phyloP scores from a whole-genome alignment of 2,797 vertebrate genomes.

The Orestias chungarensis region DNA sequence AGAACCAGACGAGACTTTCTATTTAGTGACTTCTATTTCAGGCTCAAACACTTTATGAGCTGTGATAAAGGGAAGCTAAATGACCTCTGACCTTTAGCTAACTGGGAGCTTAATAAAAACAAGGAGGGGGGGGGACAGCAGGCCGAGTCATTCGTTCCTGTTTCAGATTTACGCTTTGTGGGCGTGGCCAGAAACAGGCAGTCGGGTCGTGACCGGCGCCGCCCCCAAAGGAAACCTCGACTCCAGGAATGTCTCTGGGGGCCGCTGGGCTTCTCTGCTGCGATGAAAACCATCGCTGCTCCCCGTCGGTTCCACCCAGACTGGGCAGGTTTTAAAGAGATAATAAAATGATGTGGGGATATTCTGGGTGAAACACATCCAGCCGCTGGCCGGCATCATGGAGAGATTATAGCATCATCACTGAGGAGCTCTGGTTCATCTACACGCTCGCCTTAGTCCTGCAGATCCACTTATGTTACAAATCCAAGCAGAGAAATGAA shows the following conservation, averaged over 20 bases:
- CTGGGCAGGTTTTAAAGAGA: background rate
- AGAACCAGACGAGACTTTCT: conserved; percentile 60
- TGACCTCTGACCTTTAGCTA: conserved; percentile 70
- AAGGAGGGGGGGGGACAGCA: background rate
- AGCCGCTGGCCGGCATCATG: background rate
- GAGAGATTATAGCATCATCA: too few species aligned
- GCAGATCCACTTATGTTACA: too few species aligned
- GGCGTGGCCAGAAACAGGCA: conserved; percentile 52
- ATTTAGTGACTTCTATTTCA: conserved; percentile 69
- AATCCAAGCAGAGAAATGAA: too few species aligned
- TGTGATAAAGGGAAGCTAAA: conserved; percentile 65
- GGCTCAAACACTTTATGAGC: conserved; percentile 60
- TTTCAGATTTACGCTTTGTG: too few species aligned
- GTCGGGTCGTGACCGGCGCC: conserved; percentile 60
- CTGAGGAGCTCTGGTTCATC: too few species aligned
- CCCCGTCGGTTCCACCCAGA: conserved; percentile 16
- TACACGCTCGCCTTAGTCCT: too few species aligned
- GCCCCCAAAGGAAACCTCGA: conserved; percentile 49
- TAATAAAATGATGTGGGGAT: background rate
- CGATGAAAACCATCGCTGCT: conserved; percentile 19
- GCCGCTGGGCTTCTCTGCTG: conserved; percentile 44
- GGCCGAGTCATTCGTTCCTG: background rate
- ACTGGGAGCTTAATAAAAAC: conserved; percentile 52
- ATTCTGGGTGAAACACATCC: background rate
- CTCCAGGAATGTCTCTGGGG: conserved; percentile 68